Percentiles rank a stretch among this genome's conserved stretches.
Conservation (phyloP, 2,888 invertebrate species). For the Argynnis bischoffii region DNA sequence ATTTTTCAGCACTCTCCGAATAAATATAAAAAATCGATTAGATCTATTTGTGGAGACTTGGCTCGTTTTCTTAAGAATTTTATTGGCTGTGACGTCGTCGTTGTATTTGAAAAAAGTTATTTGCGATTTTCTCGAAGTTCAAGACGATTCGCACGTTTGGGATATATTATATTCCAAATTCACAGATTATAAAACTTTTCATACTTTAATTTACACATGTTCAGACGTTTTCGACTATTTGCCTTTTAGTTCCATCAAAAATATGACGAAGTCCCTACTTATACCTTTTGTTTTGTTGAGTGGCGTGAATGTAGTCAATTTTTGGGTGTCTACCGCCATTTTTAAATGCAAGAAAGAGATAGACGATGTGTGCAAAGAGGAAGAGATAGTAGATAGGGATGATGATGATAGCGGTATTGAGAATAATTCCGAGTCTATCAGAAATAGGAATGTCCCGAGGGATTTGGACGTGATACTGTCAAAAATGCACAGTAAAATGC, state of each 20-base stretch:
- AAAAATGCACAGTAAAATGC: constrained; percentile 20
- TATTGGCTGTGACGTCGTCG: constrained; percentile 50
- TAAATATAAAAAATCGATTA: constrained; percentile 58
- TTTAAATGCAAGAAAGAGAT: constrained; percentile 34
- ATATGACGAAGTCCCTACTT: constrained; percentile 79
- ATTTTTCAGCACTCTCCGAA: constrained; percentile 60
- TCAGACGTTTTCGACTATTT: constrained; percentile 89
- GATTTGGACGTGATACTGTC: constrained; percentile 50
- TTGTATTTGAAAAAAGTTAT: constrained; percentile 70
- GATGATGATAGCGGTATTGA: constrained; percentile 81
- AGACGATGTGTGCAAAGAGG: constrained; percentile 41
- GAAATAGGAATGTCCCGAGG: constrained; percentile 41
- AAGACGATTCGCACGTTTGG: constrained; percentile 86
- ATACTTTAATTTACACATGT: constrained; percentile 90
- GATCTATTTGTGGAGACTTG: constrained; percentile 59
- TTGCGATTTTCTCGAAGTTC: constrained; percentile 57
- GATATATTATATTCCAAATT: constrained; percentile 88
- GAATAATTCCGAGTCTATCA: constrained; percentile 63
- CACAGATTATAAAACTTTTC: constrained; percentile 84
- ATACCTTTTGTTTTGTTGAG: constrained; percentile 81
- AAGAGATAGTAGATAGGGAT: constrained; percentile 51
- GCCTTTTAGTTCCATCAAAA: constrained; percentile 76
- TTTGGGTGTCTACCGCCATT: constrained; percentile 54
- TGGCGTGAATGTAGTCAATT: constrained; percentile 59
- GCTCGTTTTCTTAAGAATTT: constrained; percentile 55